A percentile compares a stretch with the other conserved stretches of the same genome.
phyloP scores from a whole-genome alignment of 2,797 vertebrate species.

The Rhinogobio ventralis region DNA sequence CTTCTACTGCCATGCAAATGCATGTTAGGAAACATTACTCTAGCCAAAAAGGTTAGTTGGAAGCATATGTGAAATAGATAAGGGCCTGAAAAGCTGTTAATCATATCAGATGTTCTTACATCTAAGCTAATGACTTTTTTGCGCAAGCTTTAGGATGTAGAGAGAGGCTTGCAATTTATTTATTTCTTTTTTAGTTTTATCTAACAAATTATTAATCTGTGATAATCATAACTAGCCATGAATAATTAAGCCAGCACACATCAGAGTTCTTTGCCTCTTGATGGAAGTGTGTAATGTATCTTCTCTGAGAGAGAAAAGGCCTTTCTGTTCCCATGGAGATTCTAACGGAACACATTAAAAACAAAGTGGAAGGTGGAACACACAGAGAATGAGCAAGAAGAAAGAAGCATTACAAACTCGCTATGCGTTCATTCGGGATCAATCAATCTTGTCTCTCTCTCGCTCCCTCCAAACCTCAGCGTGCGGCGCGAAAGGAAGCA shows the following conservation, averaged over 20 bases:
- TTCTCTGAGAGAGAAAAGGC: constrained; percentile 38
- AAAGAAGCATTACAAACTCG: constrained; percentile 65
- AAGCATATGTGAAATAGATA: constrained; percentile 57
- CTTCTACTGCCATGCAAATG: constrained; percentile 49
- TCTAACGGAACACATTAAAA: constrained; percentile 48
- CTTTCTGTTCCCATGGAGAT: constrained; percentile 60
- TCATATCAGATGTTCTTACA: constrained; percentile 45
- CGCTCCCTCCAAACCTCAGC: constrained; percentile 42
- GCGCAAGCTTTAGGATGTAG: constrained; percentile 8
- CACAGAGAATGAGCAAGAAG: constrained; percentile 61
- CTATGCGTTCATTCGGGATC: constrained; percentile 77
- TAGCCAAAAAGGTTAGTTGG: constrained; percentile 54
- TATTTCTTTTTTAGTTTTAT: constrained; percentile 48
- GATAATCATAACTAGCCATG: constrained; percentile 59
- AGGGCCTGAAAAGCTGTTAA: constrained; percentile 52
- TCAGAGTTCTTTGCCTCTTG: constrained; percentile 49
- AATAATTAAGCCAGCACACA: constrained; percentile 58
- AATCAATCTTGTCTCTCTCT: constrained; percentile 73
- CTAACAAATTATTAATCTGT: constrained; percentile 62
- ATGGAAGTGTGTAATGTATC: constrained; percentile 48
- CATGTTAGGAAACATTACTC: constrained; percentile 56
- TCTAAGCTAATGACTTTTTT: constrained; percentile 54
- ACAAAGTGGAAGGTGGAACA: constrained; percentile 49
- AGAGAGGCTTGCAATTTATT: constrained; percentile 38
- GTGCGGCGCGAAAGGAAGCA: constrained; percentile 56